These are phyloP conservation scores for Ganaspis sp. DNA, from an alignment of 1,140 invertebrate species.

Conservation along the genomic window DNA sequence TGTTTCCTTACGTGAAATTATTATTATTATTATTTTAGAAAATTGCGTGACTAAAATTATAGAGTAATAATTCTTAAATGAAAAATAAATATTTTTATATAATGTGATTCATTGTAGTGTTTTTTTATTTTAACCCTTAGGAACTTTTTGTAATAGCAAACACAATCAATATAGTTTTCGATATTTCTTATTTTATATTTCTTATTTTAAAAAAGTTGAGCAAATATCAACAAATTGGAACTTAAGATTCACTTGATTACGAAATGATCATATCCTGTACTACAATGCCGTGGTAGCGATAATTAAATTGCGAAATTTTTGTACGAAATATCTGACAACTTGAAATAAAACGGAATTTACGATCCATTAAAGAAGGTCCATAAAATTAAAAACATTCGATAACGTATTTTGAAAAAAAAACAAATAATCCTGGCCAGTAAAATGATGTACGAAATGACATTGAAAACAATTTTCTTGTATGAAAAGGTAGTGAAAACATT, in stretches of 20 bases:
- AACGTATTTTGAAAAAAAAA: background rate
- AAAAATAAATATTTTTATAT: too few relatives aligned
- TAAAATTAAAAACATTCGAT: constrained; percentile 5
- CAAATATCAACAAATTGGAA: background rate
- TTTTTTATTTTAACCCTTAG: too few relatives aligned
- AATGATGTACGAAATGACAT: background rate
- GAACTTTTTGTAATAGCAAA: too few relatives aligned
- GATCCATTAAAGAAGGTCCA: background rate
- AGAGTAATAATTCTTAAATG: too few relatives aligned
- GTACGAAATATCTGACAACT: background rate
- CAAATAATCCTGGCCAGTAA: background rate
- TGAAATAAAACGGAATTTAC: constrained; percentile 4
- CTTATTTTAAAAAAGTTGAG: too few relatives aligned
- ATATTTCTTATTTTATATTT: too few relatives aligned
- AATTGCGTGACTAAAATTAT: too few relatives aligned
- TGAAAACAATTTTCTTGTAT: background rate
- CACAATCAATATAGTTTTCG: too few relatives aligned
- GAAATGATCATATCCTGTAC: background rate
- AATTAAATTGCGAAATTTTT: background rate
- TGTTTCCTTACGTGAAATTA: too few relatives aligned
- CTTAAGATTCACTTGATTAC: background rate
- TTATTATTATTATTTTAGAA: too few relatives aligned
- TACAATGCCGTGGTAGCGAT: background rate
- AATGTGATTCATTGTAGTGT: too few relatives aligned
- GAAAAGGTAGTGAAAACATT: too few relatives aligned